Conservation (phyloP, 1,140 invertebrate species). For the Tenebrio molitor region DNA sequence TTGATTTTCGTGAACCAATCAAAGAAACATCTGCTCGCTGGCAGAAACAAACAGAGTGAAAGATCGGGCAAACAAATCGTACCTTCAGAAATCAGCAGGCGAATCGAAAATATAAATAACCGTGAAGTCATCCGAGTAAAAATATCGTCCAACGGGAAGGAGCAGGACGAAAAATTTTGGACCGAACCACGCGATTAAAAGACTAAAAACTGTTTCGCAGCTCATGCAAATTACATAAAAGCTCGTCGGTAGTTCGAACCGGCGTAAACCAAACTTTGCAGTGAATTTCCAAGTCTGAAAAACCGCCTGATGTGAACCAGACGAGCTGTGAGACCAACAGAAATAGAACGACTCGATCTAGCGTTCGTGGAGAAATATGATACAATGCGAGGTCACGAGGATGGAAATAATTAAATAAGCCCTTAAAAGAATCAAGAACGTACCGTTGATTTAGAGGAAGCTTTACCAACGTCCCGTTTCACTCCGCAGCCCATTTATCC, state of each 20-base stretch:
- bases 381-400: neutral
- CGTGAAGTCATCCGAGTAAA: slow-evolving; percentile 16
- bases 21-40: neutral
- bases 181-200: slow-evolving; percentile 8
- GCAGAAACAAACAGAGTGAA: slow-evolving; percentile 2
- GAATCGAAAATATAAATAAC: slow-evolving; percentile 22
- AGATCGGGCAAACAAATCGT: slow-evolving; percentile 9
- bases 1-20: slow-evolving; percentile 25
- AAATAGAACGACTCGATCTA: slow-evolving; percentile 1
- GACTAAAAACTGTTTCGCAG: slow-evolving; percentile 8
- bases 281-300: neutral
- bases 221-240: slow-evolving; percentile 27
- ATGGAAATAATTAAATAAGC: slow-evolving; percentile 19
- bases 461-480: slow-evolving; percentile 48
- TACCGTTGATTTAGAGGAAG: slow-evolving; percentile 49
- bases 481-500: slow-evolving; percentile 52
- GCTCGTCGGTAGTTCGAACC: slow-evolving; percentile 4
- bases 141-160: slow-evolving; percentile 5
- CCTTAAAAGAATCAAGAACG: neutral
- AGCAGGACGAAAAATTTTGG: slow-evolving; percentile 10
- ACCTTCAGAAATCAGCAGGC: slow-evolving; percentile 14
- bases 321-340: neutral
- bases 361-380: neutral
- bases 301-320: neutral
- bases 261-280: neutral